These are phyloP conservation scores for Pandion haliaetus DNA, from an alignment of 2,113 vertebrate species.

Conservation along the genomic window DNA sequence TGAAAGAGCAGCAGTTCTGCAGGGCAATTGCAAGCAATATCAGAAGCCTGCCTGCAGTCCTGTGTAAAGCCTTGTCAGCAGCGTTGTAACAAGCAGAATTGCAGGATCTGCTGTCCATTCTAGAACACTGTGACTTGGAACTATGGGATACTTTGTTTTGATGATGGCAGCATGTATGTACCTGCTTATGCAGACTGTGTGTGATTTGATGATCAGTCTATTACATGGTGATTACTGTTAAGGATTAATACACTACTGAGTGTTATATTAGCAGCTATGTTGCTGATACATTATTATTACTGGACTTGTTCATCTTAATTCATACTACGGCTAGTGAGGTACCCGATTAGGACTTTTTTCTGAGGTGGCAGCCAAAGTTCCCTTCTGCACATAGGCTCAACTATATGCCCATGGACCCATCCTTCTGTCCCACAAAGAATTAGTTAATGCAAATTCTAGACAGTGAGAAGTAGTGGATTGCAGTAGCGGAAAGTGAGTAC, in stretches of 20 bases:
- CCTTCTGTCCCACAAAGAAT: not conserved
- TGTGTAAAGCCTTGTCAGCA: not conserved
- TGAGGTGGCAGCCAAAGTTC: not conserved
- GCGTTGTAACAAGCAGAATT: not conserved
- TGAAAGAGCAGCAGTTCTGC: not conserved
- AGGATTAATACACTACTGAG: not conserved
- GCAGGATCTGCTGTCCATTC: not conserved
- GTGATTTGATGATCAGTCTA: not conserved
- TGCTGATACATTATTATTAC: not conserved
- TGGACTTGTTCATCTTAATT: not conserved
- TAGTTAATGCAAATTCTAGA: not conserved
- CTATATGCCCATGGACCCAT: not conserved
- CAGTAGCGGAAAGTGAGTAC: not conserved
- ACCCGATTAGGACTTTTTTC: not conserved
- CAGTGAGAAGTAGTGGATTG: not conserved
- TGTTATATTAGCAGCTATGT: not conserved
- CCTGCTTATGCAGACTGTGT: not conserved
- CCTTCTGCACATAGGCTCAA: not conserved
- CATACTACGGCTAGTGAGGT: not conserved
- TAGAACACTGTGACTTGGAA: not conserved
- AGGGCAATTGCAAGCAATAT: not conserved
- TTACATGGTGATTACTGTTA: not conserved
- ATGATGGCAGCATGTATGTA: not conserved
- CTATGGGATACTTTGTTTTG: not conserved
- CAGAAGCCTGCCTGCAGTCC: not conserved